Percentiles rank a stretch among this genome's conserved stretches.
Conservation (phyloP, 2,797 vertebrate species). For the Muscicapa striata region DNA sequence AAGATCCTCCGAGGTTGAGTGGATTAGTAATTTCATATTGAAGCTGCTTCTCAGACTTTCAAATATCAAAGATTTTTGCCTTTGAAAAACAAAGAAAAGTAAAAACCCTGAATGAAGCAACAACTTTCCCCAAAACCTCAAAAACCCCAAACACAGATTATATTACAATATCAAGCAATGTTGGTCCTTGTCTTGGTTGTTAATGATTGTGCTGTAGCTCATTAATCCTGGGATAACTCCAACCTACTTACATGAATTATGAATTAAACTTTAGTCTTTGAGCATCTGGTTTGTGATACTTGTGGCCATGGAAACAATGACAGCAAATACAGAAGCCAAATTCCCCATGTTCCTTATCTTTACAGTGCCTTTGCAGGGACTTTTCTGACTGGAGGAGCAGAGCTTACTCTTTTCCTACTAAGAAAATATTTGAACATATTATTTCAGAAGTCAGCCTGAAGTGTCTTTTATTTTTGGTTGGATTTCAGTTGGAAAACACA, state of each 20-base stretch:
- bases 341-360: not conserved
- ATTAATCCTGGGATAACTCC: not conserved
- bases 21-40: not conserved
- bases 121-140: not conserved
- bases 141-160: not conserved
- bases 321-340: not conserved
- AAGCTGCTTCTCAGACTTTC: not conserved
- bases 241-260: not conserved
- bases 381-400: not conserved
- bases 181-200: not conserved
- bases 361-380: not conserved
- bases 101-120: not conserved
- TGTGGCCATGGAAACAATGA: not conserved
- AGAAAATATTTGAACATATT: not conserved
- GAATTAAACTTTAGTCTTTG: not conserved
- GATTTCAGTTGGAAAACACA: conserved; percentile 11
- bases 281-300: not conserved
- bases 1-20: not conserved
- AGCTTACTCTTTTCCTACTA: not conserved
- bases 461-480: not conserved
- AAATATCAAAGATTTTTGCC: not conserved
- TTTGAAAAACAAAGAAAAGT: not conserved
- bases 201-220: not conserved
- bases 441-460: not conserved
- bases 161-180: not conserved